Evolutionary conservation across 2,113 vertebrate genomes (phyloP).

Genomic region (Catharus bicknelli): DNA sequence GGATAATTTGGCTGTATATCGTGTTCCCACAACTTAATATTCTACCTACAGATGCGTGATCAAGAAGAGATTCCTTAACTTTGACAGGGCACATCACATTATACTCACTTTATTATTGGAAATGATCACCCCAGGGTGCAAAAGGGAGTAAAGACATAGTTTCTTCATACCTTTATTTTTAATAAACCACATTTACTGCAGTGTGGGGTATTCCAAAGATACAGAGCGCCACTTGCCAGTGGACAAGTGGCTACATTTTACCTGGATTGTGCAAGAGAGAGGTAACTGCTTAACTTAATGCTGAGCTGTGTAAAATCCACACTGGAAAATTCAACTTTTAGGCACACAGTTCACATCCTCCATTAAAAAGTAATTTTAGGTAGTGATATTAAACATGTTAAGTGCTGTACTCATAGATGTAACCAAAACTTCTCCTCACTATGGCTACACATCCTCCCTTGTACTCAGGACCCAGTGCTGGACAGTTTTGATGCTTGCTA

Average conservation of each 20-base stretch:
- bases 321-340: not conserved
- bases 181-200: not conserved
- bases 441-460: not conserved
- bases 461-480: not conserved
- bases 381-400: not conserved
- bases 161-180: not conserved
- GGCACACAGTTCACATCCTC: not conserved
- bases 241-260: not conserved
- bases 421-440: not conserved
- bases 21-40: slow-evolving; percentile 64
- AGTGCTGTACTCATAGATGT: not conserved
- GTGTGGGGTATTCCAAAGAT: slow-evolving; percentile 21
- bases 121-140: slow-evolving; percentile 65
- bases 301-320: not conserved
- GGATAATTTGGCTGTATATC: slow-evolving; percentile 53
- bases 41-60: slow-evolving; percentile 62
- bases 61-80: slow-evolving; percentile 62
- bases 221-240: slow-evolving; percentile 53
- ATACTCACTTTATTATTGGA: slow-evolving; percentile 67
- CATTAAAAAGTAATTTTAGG: not conserved
- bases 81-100: slow-evolving; percentile 68
- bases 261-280: not conserved
- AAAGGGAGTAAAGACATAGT: slow-evolving; percentile 37
- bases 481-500: not conserved
- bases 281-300: not conserved